These are phyloP conservation scores for Amaurobius ferox DNA, from an alignment of 2,888 invertebrate species.

Conservation along the genomic window DNA sequence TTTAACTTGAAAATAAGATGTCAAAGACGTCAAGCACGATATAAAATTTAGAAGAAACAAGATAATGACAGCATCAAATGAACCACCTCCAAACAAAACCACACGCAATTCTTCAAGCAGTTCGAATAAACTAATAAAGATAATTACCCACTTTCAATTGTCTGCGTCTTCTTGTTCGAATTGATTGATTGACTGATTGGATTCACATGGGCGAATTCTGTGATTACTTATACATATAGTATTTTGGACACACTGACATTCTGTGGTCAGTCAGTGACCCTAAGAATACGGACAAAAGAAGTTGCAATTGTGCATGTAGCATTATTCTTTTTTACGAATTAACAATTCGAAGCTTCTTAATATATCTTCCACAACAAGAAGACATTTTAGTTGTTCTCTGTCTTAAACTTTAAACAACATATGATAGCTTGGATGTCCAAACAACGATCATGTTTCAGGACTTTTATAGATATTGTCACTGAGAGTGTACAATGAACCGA, in stretches of 20 bases:
- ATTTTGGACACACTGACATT: neutral
- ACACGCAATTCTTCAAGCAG: constrained; percentile 32
- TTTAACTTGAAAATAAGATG: neutral
- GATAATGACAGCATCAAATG: neutral
- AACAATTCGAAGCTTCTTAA: neutral
- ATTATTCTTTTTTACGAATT: neutral
- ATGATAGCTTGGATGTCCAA: too few relatives aligned
- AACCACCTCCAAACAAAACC: constrained; percentile 35
- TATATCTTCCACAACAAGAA: neutral
- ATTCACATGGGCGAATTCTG: constrained; percentile 58
- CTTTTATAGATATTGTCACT: too few relatives aligned
- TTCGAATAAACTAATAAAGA: constrained; percentile 49
- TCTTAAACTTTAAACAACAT: neutral
- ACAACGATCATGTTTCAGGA: too few relatives aligned
- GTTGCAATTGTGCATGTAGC: neutral
- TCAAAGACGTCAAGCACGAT: constrained; percentile 8
- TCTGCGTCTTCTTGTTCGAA: constrained; percentile 27
- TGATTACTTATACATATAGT: constrained; percentile 24
- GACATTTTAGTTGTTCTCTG: neutral
- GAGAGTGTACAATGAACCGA: too few relatives aligned
- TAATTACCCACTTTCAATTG: constrained; percentile 61
- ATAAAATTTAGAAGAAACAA: neutral
- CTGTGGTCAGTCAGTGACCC: constrained; percentile 53
- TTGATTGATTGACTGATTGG: constrained; percentile 66
- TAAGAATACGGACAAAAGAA: constrained; percentile 23